These are phyloP conservation scores for Latrodectus geometricus DNA, from an alignment of 1,140 invertebrate species.

Conservation along the genomic window DNA sequence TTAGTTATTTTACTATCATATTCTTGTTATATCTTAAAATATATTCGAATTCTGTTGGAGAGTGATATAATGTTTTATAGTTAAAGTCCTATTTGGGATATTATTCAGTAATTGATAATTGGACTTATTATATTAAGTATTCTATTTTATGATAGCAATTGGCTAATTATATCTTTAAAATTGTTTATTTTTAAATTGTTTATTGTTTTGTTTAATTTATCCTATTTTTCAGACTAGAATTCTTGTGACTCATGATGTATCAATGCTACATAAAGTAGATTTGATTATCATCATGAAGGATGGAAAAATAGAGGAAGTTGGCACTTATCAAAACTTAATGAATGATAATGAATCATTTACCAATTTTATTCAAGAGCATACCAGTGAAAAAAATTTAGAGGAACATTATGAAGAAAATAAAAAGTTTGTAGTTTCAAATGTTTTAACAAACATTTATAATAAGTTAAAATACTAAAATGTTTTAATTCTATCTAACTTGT, in stretches of 20 bases:
- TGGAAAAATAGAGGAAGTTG: constrained; percentile 72
- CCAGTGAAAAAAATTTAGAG: neutral
- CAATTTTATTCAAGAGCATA: constrained; percentile 21
- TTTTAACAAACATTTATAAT: neutral
- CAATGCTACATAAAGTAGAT: constrained; percentile 86
- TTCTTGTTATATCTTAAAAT: too few relatives aligned
- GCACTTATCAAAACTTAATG: constrained; percentile 70
- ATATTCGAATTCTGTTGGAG: too few relatives aligned
- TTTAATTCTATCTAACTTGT: neutral
- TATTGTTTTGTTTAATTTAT: neutral
- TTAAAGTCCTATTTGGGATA: too few relatives aligned
- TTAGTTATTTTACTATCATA: too few relatives aligned
- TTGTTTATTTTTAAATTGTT: neutral
- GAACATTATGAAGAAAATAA: neutral
- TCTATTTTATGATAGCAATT: too few relatives aligned
- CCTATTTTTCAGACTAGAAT: constrained; percentile 68
- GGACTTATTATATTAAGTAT: too few relatives aligned
- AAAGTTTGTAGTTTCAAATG: neutral
- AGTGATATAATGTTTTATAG: too few relatives aligned
- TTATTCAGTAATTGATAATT: too few relatives aligned
- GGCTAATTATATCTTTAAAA: neutral
- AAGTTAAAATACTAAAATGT: too few relatives aligned
- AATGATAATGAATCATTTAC: constrained; percentile 67
- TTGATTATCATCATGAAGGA: constrained; percentile 87
- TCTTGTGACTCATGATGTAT: constrained; percentile 64